These are phyloP conservation scores for Macropus fuliginosus DNA, from an alignment of 2,797 vertebrate species.

Conservation along the genomic window DNA sequence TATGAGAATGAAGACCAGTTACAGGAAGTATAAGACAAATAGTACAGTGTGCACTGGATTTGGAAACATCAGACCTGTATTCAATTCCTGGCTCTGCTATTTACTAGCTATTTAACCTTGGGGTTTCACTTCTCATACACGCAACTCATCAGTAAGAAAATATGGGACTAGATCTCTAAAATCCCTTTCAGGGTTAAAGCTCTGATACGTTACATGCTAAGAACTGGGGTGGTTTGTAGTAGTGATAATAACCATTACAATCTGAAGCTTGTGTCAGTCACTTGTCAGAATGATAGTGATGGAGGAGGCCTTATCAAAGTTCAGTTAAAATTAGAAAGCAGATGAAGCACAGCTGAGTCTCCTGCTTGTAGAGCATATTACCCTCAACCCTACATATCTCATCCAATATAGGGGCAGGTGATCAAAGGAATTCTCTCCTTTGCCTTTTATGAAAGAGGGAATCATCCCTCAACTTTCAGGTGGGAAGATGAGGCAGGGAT, in stretches of 20 bases:
- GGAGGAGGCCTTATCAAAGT: neutral
- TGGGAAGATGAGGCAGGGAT: neutral
- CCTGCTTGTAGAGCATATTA: neutral
- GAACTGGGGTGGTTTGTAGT: neutral
- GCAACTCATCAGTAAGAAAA: neutral
- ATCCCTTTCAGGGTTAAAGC: neutral
- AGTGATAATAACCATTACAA: neutral
- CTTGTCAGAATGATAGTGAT: neutral
- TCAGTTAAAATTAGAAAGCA: neutral
- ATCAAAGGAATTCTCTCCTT: neutral
- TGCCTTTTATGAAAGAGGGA: neutral
- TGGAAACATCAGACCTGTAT: neutral
- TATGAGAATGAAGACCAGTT: neutral
- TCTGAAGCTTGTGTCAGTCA: neutral
- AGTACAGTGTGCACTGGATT: neutral
- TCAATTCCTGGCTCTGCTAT: neutral
- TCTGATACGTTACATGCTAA: neutral
- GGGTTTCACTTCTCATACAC: neutral
- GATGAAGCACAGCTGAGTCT: neutral
- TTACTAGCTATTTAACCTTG: neutral
- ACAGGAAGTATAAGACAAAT: neutral
- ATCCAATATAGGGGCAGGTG: neutral
- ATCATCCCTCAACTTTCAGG: neutral
- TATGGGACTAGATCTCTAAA: neutral
- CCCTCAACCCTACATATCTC: neutral